Evolutionary conservation across 2,888 invertebrate species (phyloP).

Genomic region (Heteropelma amictum): DNA sequence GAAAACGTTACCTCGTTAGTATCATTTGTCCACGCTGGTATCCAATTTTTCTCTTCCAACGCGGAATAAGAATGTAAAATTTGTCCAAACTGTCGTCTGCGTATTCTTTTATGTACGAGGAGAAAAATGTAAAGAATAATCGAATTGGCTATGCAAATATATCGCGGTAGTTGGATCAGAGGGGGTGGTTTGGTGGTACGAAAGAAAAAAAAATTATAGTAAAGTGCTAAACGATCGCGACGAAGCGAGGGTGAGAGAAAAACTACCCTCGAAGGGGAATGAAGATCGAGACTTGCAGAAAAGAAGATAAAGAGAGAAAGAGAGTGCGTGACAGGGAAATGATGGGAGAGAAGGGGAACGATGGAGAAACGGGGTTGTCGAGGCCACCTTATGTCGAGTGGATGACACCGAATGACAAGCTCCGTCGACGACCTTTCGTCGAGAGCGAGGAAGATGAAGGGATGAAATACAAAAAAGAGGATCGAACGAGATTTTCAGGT

Average conservation of each 20-base stretch:
- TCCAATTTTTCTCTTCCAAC: too few species aligned
- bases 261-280: slow-evolving; percentile 46
- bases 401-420: slow-evolving; percentile 72
- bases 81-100: slow-evolving; percentile 2
- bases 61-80: too few species aligned
- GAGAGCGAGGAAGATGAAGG: slow-evolving; percentile 16
- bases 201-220: slow-evolving; percentile 73
- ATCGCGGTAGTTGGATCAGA: slow-evolving; percentile 55
- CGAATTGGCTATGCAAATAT: slow-evolving; percentile 74
- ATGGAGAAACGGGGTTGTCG: slow-evolving; percentile 56
- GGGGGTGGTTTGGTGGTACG: slow-evolving; percentile 63
- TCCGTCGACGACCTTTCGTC: slow-evolving; percentile 11
- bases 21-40: too few species aligned
- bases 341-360: slow-evolving; percentile 42
- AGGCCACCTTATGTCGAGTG: slow-evolving; percentile 76
- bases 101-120: not conserved
- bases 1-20: too few species aligned
- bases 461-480: slow-evolving; percentile 52
- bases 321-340: slow-evolving; percentile 32
- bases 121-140: slow-evolving; percentile 53
- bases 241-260: slow-evolving; percentile 52
- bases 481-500: slow-evolving; percentile 71
- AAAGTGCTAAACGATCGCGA: slow-evolving; percentile 77
- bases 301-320: slow-evolving; percentile 51
- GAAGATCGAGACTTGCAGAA: slow-evolving; percentile 60